Evolutionary conservation across 2,113 vertebrate species (phyloP), one percentile per base, ranked within the genome.

Genomic region (Rhagologus leucostigma): DNA sequence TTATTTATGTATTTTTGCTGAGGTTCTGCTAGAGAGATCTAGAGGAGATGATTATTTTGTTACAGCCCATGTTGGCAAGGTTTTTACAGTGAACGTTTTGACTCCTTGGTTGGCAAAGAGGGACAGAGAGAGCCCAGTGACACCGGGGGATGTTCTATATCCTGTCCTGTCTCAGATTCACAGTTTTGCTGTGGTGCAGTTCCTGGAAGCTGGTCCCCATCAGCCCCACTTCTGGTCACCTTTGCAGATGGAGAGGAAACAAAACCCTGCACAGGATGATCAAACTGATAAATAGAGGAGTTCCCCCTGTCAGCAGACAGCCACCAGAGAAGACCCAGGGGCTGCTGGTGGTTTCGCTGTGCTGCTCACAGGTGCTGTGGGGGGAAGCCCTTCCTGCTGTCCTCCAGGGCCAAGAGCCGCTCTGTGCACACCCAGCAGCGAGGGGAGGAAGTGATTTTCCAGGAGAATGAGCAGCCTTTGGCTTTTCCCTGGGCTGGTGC

Each of bases 261-360:
- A 57, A 67, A 88, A 27, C 44, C 60, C 47, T 46, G 27, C 53
- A 86, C 86, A 90, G 93, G 93, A 92, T 88, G 94, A 95, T 75
- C 24, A 19, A 75, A 56, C 16, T 35, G 93, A 96, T 88, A 95
- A 63, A 64, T 2, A 32, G 10, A n/a, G 44, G 90, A 41, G 59
- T 52, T 80, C 11, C 46, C 84, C 27, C 57, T 16, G 15, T n/a
- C 81, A 87, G 82, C 78, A 84, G 46, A 74, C 86, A 87, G 68
- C 19, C 50, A 39, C 46, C 35, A 69, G n/a, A 55, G 53, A 41
- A 53, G 44, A 42, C 42, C 53, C 68, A 30, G 13, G 49, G 33
- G 9, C 42, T 49, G 11, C 47, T 57, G 6, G 2, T 4, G 12
- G 65, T 62, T 65, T 70, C 13, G 15, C 24, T 6, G 1, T 3